Percentiles rank a stretch among this genome's conserved stretches.
Conservation (phyloP, 2,797 vertebrate species). For the Sebastes taczanowskii region DNA sequence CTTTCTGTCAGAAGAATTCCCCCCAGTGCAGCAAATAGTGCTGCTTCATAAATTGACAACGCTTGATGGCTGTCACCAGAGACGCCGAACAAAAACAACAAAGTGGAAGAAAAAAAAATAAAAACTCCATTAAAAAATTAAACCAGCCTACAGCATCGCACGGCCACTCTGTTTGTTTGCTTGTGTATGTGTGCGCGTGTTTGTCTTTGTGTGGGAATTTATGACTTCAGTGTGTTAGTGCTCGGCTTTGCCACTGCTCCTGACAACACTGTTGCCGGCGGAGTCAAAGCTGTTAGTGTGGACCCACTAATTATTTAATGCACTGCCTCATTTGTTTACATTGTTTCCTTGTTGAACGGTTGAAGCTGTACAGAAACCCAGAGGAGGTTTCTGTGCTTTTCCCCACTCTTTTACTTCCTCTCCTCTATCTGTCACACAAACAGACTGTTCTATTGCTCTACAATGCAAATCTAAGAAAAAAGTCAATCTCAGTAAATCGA, state of each 20-base stretch:
- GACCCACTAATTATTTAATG: conserved; percentile 79
- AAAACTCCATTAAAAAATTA: conserved; percentile 57
- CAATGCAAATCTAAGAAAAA: neutral
- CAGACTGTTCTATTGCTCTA: neutral
- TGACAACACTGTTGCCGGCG: conserved; percentile 38
- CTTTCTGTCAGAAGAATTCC: conserved; percentile 44
- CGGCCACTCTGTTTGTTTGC: conserved; percentile 33
- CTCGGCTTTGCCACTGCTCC: conserved; percentile 48
- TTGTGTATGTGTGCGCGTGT: conserved; percentile 1
- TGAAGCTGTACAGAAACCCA: conserved; percentile 35
- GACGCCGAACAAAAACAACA: conserved; percentile 33
- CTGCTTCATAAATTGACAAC: conserved; percentile 55
- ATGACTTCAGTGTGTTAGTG: conserved; percentile 54
- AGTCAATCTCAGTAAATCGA: neutral
- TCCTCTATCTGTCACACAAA: neutral
- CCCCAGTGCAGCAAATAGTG: conserved; percentile 23
- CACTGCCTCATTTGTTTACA: conserved; percentile 66
- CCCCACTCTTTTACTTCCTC: neutral
- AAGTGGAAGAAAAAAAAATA: conserved; percentile 3
- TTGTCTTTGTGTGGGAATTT: conserved; percentile 45
- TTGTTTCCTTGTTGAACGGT: conserved; percentile 57
- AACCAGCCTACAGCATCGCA: conserved; percentile 27
- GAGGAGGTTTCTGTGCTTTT: conserved; percentile 13
- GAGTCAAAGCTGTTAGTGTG: conserved; percentile 66
- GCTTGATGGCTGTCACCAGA: conserved; percentile 43